These are phyloP conservation scores for Arrhopalites spinosus DNA, from an alignment of 2,888 invertebrate genomes.

Conservation along the genomic window DNA sequence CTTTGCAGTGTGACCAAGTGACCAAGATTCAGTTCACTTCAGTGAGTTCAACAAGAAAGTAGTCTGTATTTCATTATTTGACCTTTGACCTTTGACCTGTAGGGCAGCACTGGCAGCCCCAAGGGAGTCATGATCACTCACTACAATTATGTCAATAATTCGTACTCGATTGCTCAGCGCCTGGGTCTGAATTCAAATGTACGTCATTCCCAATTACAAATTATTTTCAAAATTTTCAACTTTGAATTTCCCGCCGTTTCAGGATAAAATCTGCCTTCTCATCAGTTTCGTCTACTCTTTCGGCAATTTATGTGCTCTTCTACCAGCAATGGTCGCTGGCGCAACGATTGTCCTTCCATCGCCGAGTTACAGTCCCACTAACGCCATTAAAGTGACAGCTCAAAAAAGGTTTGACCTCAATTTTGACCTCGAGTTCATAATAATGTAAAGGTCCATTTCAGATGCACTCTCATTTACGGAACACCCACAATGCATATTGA, in stretches of 20 bases:
- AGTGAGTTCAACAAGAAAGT: slow-evolving; percentile 58
- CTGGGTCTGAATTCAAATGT: slow-evolving; percentile 46
- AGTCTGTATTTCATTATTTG: neutral
- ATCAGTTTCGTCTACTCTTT: neutral
- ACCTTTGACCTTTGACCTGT: slow-evolving; percentile 42
- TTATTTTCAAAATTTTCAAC: too few relatives aligned
- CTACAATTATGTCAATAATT: slow-evolving; percentile 64
- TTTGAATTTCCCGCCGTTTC: too few relatives aligned
- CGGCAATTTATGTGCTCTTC: too few relatives aligned
- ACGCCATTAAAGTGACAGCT: too few relatives aligned
- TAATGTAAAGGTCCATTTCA: too few relatives aligned
- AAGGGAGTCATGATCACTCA: slow-evolving; percentile 75
- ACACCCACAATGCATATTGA: slow-evolving; percentile 83
- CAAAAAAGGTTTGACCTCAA: neutral
- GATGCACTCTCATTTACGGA: slow-evolving; percentile 72
- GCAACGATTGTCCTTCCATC: too few relatives aligned
- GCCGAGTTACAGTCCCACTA: too few relatives aligned
- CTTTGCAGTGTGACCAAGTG: slow-evolving; percentile 69
- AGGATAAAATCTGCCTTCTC: too few relatives aligned
- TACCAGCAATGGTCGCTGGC: too few relatives aligned
- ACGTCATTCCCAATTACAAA: too few relatives aligned
- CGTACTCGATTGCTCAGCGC: slow-evolving; percentile 59
- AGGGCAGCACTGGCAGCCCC: slow-evolving; percentile 80
- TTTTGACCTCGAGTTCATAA: too few relatives aligned
- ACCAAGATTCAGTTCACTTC: slow-evolving; percentile 84